Conservation (phyloP, 1,140 invertebrate genomes). For the Phortica variegata region DNA sequence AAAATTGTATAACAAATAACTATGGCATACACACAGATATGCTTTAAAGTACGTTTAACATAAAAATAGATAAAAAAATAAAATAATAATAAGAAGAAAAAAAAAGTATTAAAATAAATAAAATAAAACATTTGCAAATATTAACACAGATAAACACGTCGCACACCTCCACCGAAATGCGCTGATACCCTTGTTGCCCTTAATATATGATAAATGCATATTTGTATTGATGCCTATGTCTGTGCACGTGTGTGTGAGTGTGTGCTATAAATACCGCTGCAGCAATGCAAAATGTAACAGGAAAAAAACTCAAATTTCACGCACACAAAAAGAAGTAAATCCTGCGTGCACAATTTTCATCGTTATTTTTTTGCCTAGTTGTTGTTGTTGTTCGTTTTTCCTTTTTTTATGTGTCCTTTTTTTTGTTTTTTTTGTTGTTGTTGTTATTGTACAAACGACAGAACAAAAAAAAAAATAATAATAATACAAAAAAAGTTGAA, state of each 20-base stretch:
- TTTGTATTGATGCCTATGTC: not conserved
- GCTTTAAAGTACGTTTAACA: not conserved
- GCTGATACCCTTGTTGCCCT: not conserved
- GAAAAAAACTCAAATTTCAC: conserved; percentile 20
- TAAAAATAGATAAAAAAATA: not conserved
- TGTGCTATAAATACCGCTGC: conserved; percentile 28
- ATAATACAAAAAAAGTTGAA: conserved; percentile 9
- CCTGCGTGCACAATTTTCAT: too few relatives aligned
- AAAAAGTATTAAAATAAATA: not conserved
- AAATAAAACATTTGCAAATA: not conserved
- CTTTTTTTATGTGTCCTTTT: not conserved
- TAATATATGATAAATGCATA: not conserved
- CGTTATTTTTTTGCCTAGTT: too few relatives aligned
- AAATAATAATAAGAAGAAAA: not conserved
- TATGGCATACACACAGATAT: not conserved
- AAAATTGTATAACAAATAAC: not conserved
- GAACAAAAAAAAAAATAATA: conserved; percentile 2
- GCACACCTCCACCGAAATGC: too few relatives aligned
- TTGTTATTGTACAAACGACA: conserved; percentile 19
- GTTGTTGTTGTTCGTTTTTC: conserved; percentile 10
- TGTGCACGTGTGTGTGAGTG: conserved; percentile 3
- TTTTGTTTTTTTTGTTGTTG: conserved; percentile 17
- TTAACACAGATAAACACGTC: not conserved
- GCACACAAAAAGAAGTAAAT: too few relatives aligned
- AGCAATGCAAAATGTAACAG: conserved; percentile 31